These are phyloP conservation scores for Poecilia wingei DNA, from an alignment of 2,797 vertebrate genomes.

Conservation along the genomic window DNA sequence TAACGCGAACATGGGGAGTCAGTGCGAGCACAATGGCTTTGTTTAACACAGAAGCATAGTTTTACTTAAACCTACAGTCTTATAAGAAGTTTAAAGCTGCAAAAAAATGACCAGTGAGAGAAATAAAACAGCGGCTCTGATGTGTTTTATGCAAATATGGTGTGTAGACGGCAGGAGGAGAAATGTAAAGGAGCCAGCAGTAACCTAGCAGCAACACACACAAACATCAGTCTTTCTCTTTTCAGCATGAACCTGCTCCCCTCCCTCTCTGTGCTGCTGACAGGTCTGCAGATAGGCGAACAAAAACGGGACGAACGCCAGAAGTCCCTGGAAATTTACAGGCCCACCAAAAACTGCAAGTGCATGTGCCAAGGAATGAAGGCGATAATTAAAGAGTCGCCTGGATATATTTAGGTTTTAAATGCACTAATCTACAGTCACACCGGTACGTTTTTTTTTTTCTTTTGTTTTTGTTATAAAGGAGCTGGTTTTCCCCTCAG, in stretches of 20 bases:
- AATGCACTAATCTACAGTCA: constrained; percentile 51
- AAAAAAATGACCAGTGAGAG: constrained; percentile 18
- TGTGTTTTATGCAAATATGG: constrained; percentile 19
- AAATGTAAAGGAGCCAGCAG: constrained; percentile 44
- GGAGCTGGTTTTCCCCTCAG: constrained; percentile 6
- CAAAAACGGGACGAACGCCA: constrained; percentile 38
- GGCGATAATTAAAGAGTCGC: constrained; percentile 59
- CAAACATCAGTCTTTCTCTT: constrained; percentile 42
- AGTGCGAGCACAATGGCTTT: constrained; percentile 13
- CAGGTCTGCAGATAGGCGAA: constrained; percentile 48
- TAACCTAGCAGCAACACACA: constrained; percentile 67
- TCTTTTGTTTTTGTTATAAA: constrained; percentile 10
- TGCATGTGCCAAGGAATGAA: constrained; percentile 49
- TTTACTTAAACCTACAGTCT: not conserved
- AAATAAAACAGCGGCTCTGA: constrained; percentile 13
- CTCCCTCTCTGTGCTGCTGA: constrained; percentile 43
- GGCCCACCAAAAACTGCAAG: constrained; percentile 56
- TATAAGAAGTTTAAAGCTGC: constrained; percentile 7
- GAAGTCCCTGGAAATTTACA: constrained; percentile 58
- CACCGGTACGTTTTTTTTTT: not conserved
- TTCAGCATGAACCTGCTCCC: constrained; percentile 38
- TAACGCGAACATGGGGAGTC: constrained; percentile 20
- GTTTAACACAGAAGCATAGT: constrained; percentile 8
- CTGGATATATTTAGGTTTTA: constrained; percentile 63
- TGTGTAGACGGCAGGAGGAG: constrained; percentile 38